phyloP scores from a whole-genome alignment of 2,113 vertebrate genomes.

The Vimba vimba region DNA sequence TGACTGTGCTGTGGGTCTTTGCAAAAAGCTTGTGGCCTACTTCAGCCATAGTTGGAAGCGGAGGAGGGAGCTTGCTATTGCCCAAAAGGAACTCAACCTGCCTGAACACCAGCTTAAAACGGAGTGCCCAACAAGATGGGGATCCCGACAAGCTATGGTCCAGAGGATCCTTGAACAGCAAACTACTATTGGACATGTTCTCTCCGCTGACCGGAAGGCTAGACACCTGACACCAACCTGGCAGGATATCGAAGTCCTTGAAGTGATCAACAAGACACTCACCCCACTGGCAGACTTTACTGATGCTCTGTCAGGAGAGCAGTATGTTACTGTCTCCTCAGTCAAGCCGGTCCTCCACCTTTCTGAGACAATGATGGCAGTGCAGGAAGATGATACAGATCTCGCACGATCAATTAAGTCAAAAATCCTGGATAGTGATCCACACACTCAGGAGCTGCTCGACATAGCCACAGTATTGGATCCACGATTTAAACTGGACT shows the following conservation, averaged over 20 bases:
- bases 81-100: neutral
- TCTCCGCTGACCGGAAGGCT: neutral
- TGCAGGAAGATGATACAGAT: neutral
- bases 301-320: neutral
- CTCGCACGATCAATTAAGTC: neutral
- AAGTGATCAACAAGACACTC: neutral
- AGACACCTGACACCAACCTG: neutral
- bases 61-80: conserved; percentile 6
- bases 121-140: neutral
- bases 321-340: neutral
- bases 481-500: neutral
- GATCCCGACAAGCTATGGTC: neutral
- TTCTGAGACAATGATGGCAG: neutral
- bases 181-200: neutral
- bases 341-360: neutral
- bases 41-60: neutral
- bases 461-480: neutral
- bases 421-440: neutral
- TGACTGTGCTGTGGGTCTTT: neutral
- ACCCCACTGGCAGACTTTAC: neutral
- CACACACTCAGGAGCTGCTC: neutral
- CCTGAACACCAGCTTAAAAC: neutral
- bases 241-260: neutral
- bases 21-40: conserved; percentile 3
- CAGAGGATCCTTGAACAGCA: conserved; percentile 5